Evolutionary conservation across 1,140 invertebrate genomes (phyloP), one percentile per base, ranked within the genome.

Genomic region (Cataglyphis hispanica): DNA sequence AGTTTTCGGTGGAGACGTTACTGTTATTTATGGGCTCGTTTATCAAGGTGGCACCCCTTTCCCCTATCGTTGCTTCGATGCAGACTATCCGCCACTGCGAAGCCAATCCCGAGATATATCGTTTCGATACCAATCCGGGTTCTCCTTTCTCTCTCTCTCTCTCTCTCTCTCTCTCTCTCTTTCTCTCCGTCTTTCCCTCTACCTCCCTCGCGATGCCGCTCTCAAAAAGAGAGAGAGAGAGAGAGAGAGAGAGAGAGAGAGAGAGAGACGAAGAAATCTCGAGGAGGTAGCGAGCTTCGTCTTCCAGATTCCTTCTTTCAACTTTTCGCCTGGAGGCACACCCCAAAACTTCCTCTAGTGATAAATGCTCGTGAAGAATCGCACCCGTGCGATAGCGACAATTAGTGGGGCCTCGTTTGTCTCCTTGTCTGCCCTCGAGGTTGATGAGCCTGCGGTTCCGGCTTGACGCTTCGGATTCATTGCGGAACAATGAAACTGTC

Each of bases 1-100:
- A 93, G 93, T 93, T 93, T 94, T 93, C 93, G 93, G 93, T 93
- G 91, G 93, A 94, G 93, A 94, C 93, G 93, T 94, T 94, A 93
- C 92, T 90, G 92, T 94, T 94, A 94, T 94, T 94, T 94, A 94
- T 93, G 92, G 84, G 87, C 93, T 94, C 94, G 92, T 94, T 94
- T 94, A 94, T 94, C 94, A 94, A 93, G 92, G 91, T 92, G 91
- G 93, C 93, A 93, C 93, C 91, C 93, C 92, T 92, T 90, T 92
- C 86, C 88, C 87, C 90, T 90, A 88, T 90, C 90, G 81, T 86
- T 90, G 81, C 84, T 61, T 91, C 90, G 92, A 93, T 90, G 92
- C 92, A 90, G 90, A 94, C 92, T 93, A 92, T 94, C 91, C 92
- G 89, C 92, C 90, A 91, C 89, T 92, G 91, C 91, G 90, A 93